These are phyloP conservation scores for Chorisops tibialis DNA, from an alignment of 2,888 invertebrate species.

Conservation along the genomic window DNA sequence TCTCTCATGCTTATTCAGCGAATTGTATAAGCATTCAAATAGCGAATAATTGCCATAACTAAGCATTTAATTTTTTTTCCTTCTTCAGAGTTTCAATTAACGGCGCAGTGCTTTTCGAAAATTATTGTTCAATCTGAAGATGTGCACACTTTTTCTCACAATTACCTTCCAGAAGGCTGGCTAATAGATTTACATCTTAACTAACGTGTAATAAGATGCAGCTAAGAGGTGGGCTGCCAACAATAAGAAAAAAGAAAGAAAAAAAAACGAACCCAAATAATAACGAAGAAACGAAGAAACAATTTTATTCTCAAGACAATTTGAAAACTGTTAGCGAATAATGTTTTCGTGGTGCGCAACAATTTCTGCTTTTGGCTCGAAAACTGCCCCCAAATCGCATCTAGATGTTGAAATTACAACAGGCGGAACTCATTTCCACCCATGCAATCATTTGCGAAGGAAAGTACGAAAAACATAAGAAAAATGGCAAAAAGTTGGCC, in stretches of 20 bases:
- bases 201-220: no score
- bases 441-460: no score
- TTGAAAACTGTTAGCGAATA: neutral
- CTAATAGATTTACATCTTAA: constrained; percentile 3
- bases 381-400: no score
- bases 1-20: neutral
- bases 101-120: neutral
- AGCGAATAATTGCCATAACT: constrained; percentile 6
- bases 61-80: constrained; percentile 6
- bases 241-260: no score
- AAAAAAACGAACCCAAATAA: neutral
- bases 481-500: no score
- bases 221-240: no score
- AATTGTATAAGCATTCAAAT: constrained; percentile 12
- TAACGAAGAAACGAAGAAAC: neutral
- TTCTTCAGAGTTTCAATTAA: constrained; percentile 8
- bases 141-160: constrained; percentile 9
- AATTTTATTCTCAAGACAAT: neutral
- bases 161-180: neutral
- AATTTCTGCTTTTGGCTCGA: no score
- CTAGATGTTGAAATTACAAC: no score
- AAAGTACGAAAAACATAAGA: no score
- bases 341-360: neutral
- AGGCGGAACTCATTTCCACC: no score
- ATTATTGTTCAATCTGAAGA: neutral